Evolutionary conservation across 2,113 vertebrate genomes (phyloP).

Genomic region (Ovis canadensis): DNA sequence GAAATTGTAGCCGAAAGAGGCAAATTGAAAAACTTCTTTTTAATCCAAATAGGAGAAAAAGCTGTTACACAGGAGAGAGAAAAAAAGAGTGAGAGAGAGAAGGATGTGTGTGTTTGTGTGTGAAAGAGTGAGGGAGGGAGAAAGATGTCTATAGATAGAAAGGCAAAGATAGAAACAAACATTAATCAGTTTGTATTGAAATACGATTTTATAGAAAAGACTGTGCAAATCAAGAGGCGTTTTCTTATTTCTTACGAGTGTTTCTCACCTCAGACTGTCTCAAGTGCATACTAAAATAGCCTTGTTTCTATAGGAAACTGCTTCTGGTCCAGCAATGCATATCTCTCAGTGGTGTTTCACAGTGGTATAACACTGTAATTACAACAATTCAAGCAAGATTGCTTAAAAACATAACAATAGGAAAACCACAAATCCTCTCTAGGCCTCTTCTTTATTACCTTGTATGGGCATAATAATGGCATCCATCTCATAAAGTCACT

Average conservation of each 20-base stretch:
- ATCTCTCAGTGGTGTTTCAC: neutral
- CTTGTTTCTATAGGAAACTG: neutral
- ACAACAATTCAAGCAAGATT: neutral
- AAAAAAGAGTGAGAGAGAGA: neutral
- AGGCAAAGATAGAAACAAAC: neutral
- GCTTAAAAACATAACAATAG: neutral
- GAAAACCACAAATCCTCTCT: neutral
- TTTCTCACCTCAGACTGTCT: neutral
- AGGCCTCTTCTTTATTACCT: neutral
- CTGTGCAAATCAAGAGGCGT: neutral
- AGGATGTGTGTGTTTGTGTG: neutral
- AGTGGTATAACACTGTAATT: neutral
- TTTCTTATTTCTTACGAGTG: neutral
- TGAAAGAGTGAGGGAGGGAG: no score
- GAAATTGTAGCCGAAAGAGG: neutral
- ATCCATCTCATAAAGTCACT: neutral
- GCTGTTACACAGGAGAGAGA: neutral
- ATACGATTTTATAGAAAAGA: neutral
- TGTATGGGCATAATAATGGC: neutral
- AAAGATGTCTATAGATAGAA: neutral
- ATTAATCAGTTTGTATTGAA: neutral
- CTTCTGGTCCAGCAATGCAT: neutral
- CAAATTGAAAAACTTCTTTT: neutral
- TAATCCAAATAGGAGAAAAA: neutral
- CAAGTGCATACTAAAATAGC: neutral